Conservation (phyloP, 2,797 vertebrate genomes). For the Rhodeus uyekii region DNA sequence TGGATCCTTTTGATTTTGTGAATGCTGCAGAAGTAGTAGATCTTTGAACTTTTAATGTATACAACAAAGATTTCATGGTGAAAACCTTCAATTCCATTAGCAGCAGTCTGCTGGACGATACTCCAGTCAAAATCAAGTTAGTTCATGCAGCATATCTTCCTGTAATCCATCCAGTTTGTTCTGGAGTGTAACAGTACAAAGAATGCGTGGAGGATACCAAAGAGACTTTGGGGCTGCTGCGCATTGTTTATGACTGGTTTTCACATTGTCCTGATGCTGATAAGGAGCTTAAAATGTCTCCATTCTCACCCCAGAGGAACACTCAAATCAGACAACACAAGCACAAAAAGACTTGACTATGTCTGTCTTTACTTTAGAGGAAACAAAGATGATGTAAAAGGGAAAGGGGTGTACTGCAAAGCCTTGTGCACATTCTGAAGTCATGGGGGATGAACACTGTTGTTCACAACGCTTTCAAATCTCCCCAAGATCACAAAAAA, state of each 20-base stretch:
- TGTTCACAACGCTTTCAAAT: slow-evolving; percentile 49
- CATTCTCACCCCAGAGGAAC: slow-evolving; percentile 64
- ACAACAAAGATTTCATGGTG: slow-evolving; percentile 11
- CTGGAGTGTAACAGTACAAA: slow-evolving; percentile 34
- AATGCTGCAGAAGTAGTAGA: not conserved
- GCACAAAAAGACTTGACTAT: slow-evolving; percentile 62
- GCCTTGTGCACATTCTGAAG: slow-evolving; percentile 51
- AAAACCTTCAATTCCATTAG: slow-evolving; percentile 40
- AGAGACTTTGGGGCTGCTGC: slow-evolving; percentile 50
- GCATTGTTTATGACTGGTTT: slow-evolving; percentile 66
- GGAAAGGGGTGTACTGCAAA: slow-evolving; percentile 58
- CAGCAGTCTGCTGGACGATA: slow-evolving; percentile 39
- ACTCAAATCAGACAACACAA: slow-evolving; percentile 75
- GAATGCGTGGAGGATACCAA: slow-evolving; percentile 31
- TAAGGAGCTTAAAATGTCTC: slow-evolving; percentile 66
- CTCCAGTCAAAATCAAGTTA: slow-evolving; percentile 39
- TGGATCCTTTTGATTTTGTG: not conserved
- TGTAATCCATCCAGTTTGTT: slow-evolving; percentile 69
- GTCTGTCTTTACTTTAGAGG: slow-evolving; percentile 70
- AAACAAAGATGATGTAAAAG: slow-evolving; percentile 72
- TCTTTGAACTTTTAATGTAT: slow-evolving; percentile 37
- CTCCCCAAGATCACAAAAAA: not conserved
- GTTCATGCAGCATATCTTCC: slow-evolving; percentile 47
- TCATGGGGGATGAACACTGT: slow-evolving; percentile 64
- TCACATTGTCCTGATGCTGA: slow-evolving; percentile 69